A percentile compares a stretch with the other conserved stretches of the same genome.
phyloP scores from a whole-genome alignment of 1,140 invertebrate species.

The Hesperophylax magnus region DNA sequence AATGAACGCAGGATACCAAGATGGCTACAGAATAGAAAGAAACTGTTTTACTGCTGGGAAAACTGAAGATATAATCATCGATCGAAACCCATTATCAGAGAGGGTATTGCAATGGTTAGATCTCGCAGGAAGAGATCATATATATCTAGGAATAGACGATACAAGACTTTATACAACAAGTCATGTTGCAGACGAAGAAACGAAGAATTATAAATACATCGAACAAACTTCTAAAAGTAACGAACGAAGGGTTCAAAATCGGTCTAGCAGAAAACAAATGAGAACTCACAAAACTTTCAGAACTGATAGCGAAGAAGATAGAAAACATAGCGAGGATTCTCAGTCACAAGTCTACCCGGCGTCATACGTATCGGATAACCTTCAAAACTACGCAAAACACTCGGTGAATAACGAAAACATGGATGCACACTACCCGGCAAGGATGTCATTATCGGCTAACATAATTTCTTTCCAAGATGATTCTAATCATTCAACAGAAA shows the following conservation, averaged over 20 bases:
- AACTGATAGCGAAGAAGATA: constrained; percentile 31
- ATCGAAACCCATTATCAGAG: constrained; percentile 69
- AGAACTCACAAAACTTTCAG: constrained; percentile 16
- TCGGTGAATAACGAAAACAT: neutral
- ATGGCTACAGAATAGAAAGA: constrained; percentile 39
- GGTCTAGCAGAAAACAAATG: constrained; percentile 15
- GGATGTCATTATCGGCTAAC: constrained; percentile 28
- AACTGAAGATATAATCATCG: constrained; percentile 29
- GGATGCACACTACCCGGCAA: neutral
- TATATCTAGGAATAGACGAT: constrained; percentile 52
- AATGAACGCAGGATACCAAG: neutral
- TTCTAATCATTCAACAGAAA: constrained; percentile 26
- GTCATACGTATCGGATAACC: constrained; percentile 32
- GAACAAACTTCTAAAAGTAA: constrained; percentile 4
- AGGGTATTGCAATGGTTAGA: constrained; percentile 75
- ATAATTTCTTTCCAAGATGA: constrained; percentile 42
- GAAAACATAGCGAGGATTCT: neutral
- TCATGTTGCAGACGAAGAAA: constrained; percentile 46
- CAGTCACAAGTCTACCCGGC: constrained; percentile 6
- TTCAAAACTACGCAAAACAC: constrained; percentile 46
- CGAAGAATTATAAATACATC: neutral
- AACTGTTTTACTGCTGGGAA: constrained; percentile 59
- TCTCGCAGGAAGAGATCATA: constrained; percentile 68
- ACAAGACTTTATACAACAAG: constrained; percentile 24
- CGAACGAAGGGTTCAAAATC: constrained; percentile 1